A percentile compares a stretch with the other conserved stretches of the same genome.
phyloP scores from a whole-genome alignment of 2,797 vertebrate genomes.

The Halcyon chelicuti region DNA sequence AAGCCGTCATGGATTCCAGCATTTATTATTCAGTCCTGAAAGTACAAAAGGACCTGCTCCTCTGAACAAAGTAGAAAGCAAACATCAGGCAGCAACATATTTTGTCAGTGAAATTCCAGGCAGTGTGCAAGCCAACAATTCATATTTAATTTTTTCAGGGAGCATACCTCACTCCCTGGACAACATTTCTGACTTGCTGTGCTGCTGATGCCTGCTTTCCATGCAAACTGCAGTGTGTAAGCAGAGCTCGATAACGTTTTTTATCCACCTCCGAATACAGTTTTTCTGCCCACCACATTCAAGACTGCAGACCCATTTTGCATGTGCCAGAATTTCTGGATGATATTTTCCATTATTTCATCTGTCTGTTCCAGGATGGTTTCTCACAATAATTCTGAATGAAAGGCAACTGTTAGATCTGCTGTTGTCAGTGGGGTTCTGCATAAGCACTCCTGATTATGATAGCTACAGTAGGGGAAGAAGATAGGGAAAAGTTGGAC shows the following conservation, averaged over 20 bases:
- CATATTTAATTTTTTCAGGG: not conserved
- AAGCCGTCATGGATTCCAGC: not conserved
- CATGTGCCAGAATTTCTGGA: not conserved
- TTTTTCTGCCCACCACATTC: not conserved
- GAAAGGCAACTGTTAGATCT: not conserved
- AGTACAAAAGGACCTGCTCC: not conserved
- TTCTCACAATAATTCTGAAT: not conserved
- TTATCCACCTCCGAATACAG: not conserved
- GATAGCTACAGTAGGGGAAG: not conserved
- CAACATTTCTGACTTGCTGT: not conserved
- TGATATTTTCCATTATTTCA: not conserved
- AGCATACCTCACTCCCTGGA: accelerated
- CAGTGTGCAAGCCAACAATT: not conserved
- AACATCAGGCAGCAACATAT: not conserved
- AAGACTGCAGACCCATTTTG: not conserved
- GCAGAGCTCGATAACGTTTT: not conserved
- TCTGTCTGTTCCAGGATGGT: not conserved
- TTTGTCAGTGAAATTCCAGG: not conserved
- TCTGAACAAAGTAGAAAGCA: not conserved
- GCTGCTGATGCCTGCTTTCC: not conserved
- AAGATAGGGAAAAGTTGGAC: not conserved
- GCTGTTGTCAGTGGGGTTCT: not conserved
- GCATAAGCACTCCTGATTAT: not conserved
- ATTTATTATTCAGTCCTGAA: not conserved
- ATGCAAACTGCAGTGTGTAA: accelerated